Percentiles rank a stretch among this genome's conserved stretches.
These are phyloP conservation scores for Eidolon helvum DNA, from an alignment of 2,113 vertebrate species.

Conservation along the genomic window DNA sequence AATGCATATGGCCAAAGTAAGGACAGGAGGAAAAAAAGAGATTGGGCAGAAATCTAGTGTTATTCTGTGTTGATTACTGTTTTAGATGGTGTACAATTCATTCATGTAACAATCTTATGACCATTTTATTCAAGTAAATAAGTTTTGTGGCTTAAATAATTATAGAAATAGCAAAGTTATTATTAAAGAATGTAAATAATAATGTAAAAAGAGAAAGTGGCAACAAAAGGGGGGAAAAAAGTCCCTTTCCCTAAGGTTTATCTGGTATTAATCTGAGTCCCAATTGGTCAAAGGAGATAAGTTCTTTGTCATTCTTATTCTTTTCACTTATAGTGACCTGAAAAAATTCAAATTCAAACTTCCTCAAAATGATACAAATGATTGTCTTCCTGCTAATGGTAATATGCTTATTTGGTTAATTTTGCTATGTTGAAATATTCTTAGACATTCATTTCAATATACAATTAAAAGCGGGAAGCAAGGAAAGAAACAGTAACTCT, in stretches of 20 bases:
- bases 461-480: not conserved
- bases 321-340: not conserved
- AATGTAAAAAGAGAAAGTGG: not conserved
- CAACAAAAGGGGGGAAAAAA: rapidly evolving
- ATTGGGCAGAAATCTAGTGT: rapidly evolving
- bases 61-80: not conserved
- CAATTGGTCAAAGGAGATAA: not conserved
- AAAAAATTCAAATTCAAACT: not conserved
- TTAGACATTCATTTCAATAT: not conserved
- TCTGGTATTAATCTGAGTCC: not conserved
- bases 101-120: not conserved
- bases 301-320: not conserved
- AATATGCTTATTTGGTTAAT: not conserved
- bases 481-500: not conserved
- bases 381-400: not conserved
- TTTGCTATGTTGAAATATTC: slow-evolving; percentile 14
- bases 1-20: not conserved
- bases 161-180: not conserved
- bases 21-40: not conserved
- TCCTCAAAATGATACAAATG: not conserved
- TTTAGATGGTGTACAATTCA: rapidly evolving
- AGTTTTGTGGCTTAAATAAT: not conserved
- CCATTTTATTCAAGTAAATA: not conserved
- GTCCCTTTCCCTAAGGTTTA: not conserved
- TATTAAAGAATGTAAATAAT: not conserved